Conservation (phyloP, 2,888 invertebrate genomes). For the Colostygia pectinataria region DNA sequence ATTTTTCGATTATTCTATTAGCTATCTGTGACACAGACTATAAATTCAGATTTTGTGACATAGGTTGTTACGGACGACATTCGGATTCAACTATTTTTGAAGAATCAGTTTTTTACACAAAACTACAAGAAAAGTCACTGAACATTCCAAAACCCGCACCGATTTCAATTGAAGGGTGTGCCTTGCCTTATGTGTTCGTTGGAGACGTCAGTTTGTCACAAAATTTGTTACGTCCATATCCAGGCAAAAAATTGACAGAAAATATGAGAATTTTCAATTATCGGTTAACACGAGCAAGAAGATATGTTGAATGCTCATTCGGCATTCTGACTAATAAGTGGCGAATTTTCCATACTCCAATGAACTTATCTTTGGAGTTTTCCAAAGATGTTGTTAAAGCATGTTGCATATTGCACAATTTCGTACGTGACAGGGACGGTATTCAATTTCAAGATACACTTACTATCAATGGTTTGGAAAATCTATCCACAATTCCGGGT, state of each 20-base stretch:
- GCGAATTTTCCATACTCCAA: background rate
- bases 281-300: constrained; percentile 1
- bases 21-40: constrained; percentile 29
- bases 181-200: constrained; percentile 8
- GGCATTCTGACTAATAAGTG: constrained; percentile 25
- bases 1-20: constrained; percentile 28
- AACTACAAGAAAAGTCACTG: constrained; percentile 21
- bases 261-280: constrained; percentile 16
- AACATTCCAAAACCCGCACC: constrained; percentile 26
- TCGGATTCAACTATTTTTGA: constrained; percentile 36
- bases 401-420: constrained; percentile 14
- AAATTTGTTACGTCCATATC: constrained; percentile 32
- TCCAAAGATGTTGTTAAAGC: background rate
- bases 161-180: background rate
- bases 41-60: constrained; percentile 20
- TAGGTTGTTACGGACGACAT: constrained; percentile 21
- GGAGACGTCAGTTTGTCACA: constrained; percentile 29
- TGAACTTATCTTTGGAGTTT: background rate
- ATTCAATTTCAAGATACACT: constrained; percentile 27
- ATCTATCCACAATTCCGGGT: constrained; percentile 30
- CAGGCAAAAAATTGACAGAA: constrained; percentile 19
- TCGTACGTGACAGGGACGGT: constrained; percentile 28
- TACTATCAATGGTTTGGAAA: constrained; percentile 20
- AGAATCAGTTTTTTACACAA: constrained; percentile 35
- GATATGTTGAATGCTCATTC: constrained; percentile 21